phyloP scores from a whole-genome alignment of 2,113 vertebrate genomes.

The Ursus arctos region DNA sequence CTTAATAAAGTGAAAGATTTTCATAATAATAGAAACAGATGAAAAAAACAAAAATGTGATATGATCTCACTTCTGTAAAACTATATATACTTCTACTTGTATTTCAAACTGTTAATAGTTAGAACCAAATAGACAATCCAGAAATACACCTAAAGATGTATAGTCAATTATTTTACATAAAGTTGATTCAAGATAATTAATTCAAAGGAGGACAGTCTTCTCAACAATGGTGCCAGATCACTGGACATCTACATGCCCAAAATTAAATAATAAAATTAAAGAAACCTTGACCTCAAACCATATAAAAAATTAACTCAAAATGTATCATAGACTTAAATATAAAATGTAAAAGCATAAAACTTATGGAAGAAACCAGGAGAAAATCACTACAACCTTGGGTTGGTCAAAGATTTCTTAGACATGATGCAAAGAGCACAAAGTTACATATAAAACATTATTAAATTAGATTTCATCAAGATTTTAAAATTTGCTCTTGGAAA shows the following conservation, averaged over 20 bases:
- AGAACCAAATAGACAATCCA: neutral
- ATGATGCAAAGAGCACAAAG: neutral
- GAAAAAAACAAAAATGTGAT: neutral
- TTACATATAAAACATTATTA: neutral
- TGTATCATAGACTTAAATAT: neutral
- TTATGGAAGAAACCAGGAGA: neutral
- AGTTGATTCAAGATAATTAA: neutral
- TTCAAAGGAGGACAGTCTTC: neutral
- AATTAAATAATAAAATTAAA: constrained; percentile 24
- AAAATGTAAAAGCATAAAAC: neutral
- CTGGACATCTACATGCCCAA: neutral
- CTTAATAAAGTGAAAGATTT: neutral
- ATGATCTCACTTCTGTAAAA: neutral
- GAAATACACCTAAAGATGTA: neutral
- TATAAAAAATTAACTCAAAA: constrained; percentile 3
- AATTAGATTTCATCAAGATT: neutral
- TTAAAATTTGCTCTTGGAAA: neutral
- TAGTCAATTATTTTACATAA: neutral
- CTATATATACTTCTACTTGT: neutral
- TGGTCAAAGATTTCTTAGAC: neutral
- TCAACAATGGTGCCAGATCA: neutral
- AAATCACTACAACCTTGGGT: neutral
- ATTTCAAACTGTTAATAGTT: neutral
- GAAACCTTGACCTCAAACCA: neutral
- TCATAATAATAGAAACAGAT: neutral